Base-by-base conservation (phyloP, 2,113 vertebrate species). In the Carassius auratus region DNA sequence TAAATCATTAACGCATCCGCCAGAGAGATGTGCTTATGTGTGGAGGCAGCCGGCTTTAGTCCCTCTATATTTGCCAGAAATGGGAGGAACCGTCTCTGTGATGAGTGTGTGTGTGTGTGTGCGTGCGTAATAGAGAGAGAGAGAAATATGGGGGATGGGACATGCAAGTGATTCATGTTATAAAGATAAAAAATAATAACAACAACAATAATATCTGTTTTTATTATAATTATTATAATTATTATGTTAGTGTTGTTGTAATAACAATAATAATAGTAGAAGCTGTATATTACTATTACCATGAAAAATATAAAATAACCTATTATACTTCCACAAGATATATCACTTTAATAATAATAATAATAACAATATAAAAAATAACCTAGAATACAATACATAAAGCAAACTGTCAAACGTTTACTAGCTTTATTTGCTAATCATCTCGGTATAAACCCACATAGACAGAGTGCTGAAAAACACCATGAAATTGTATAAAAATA, bases 21-120 rank as follows among this genome's bases (percentile, higher is more conserved):
- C 8, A 59, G 4, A 6, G 64, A 36, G 42, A 61, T 62, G n/a
- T 55, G 23, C 74, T 73, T 59, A 30, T 74, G 71, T 33, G 76
- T 75, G 78, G 26, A 62, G 36, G 4, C 75, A 42, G 74, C 45
- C 19, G 42, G 59, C 57, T 66, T 48, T 66, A 23, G 17, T 30
- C 59, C n/a, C 52, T 68, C 75, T 68, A 12, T 68, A 12, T 57
- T 83, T 83, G 81, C 76, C 59, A 76, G 68, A 69, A 86, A 84
- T 83, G 78, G 84, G 86, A 87, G 86, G 82, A 76, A 84, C 71
- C 86, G 86, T 83, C n/a, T n/a, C 76, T 79, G 68, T 82, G 74
- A 75, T 83, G 42, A 14, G 50, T 23, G 48, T 69, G 74, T 23
- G 17, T 26, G 52, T 64, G 52, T 64, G 19, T 76, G 57, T 85